Evolutionary conservation across 2,113 vertebrate species (phyloP).

Genomic region (Nothobranchius kuhntae): DNA sequence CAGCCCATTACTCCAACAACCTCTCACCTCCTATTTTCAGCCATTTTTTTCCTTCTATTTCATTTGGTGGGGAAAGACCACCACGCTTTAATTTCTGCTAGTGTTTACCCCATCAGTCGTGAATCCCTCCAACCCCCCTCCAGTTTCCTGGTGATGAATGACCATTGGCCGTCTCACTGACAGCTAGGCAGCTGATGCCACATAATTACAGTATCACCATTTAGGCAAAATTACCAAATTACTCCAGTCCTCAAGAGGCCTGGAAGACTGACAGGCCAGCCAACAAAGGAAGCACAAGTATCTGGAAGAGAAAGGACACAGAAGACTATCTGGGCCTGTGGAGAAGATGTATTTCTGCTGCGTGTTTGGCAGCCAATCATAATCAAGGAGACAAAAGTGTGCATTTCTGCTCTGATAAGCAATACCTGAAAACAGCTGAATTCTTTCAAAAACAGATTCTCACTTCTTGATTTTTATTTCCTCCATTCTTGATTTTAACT

Average conservation of each 20-base stretch:
- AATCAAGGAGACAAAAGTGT: constrained; percentile 43
- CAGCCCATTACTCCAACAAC: constrained; percentile 68
- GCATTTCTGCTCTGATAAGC: constrained; percentile 50
- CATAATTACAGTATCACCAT: constrained; percentile 77
- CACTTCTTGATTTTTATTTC: neutral
- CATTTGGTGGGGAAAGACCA: constrained; percentile 33
- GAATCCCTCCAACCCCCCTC: constrained; percentile 42
- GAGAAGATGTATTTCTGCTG: constrained; percentile 42
- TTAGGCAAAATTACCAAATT: constrained; percentile 83
- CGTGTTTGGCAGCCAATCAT: constrained; percentile 41
- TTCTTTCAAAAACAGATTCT: too few species aligned
- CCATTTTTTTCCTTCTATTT: constrained; percentile 24
- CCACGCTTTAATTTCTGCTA: constrained; percentile 57
- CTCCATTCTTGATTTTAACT: constrained; percentile 2
- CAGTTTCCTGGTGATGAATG: constrained; percentile 77
- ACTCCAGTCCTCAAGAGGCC: constrained; percentile 67
- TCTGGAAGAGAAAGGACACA: constrained; percentile 55
- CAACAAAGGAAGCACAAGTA: constrained; percentile 79
- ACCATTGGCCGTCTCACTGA: constrained; percentile 74
- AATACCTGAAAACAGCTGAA: constrained; percentile 41
- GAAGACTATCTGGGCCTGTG: constrained; percentile 26
- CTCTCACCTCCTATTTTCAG: constrained; percentile 63
- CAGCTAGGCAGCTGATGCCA: constrained; percentile 80
- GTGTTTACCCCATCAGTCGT: constrained; percentile 73
- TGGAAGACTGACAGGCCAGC: constrained; percentile 68